Conservation (phyloP, 2,797 vertebrate genomes). For the Gadopsis marmoratus region DNA sequence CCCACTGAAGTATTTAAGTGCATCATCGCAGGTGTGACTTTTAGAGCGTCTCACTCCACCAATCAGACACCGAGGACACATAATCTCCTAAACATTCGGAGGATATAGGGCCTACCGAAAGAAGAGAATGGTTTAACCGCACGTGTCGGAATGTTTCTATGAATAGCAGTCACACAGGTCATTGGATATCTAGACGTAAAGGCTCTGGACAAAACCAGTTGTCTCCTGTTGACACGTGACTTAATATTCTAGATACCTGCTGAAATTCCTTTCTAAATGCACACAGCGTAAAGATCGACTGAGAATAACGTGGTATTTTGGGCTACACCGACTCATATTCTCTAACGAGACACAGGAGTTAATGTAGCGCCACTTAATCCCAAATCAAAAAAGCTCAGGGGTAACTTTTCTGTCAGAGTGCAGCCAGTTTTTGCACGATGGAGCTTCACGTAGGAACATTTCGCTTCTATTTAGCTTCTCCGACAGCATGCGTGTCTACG, state of each 20-base stretch:
- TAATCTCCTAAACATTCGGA: conserved; percentile 47
- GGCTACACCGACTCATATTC: background rate
- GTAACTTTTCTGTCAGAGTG: background rate
- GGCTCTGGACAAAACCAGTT: conserved; percentile 70
- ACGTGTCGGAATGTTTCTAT: conserved; percentile 64
- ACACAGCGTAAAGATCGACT: background rate
- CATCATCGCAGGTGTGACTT: conserved; percentile 30
- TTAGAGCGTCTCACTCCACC: background rate
- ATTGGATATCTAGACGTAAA: conserved; percentile 64
- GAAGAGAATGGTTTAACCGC: conserved; percentile 55
- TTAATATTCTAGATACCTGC: conserved; percentile 51
- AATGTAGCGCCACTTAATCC: background rate
- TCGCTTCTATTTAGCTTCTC: background rate
- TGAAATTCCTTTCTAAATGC: conserved; percentile 57
- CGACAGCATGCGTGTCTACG: background rate
- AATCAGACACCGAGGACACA: conserved; percentile 31
- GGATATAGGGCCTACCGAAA: conserved; percentile 41
- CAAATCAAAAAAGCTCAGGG: background rate
- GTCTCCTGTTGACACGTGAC: conserved; percentile 67
- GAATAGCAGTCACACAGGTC: conserved; percentile 70
- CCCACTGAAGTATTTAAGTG: background rate
- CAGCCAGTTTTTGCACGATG: background rate
- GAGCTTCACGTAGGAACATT: background rate
- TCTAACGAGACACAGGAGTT: background rate
- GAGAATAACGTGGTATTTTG: background rate